A percentile compares a stretch with the other conserved stretches of the same genome.
These are phyloP conservation scores for Thymelicus sylvestris DNA, from an alignment of 2,888 invertebrate genomes.

Conservation along the genomic window DNA sequence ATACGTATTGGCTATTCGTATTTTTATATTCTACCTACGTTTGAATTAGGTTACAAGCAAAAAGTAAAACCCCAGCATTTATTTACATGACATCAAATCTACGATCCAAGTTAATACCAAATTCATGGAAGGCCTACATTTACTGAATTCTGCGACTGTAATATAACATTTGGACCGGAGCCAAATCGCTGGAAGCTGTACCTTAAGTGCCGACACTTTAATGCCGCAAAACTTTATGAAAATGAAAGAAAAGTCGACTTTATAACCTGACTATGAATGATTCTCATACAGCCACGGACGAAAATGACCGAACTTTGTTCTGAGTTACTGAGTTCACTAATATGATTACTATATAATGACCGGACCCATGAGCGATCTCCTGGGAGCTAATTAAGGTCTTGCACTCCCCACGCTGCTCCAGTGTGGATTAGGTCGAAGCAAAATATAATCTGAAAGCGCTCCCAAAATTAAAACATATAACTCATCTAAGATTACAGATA, in stretches of 20 bases:
- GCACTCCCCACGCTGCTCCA: not conserved
- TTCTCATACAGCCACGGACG: slow-evolving; percentile 33
- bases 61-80: not conserved
- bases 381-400: not conserved
- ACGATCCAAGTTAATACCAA: not conserved
- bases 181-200: slow-evolving; percentile 33
- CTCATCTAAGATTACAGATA: no score
- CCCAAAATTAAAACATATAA: no score
- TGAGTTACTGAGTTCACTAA: slow-evolving; percentile 12
- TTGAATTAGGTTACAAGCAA: no score
- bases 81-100: not conserved
- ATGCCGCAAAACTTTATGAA: slow-evolving; percentile 70
- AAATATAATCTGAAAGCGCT: no score
- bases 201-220: slow-evolving; percentile 55
- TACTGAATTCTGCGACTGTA: slow-evolving; percentile 13
- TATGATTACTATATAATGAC: slow-evolving; percentile 1
- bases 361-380: not conserved
- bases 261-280: slow-evolving; percentile 44
- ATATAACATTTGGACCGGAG: slow-evolving; percentile 30
- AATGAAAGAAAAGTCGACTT: slow-evolving; percentile 59
- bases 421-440: no score
- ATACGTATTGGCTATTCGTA: no score
- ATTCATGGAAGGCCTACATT: slow-evolving; percentile 21
- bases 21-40: no score
- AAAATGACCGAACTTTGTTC: slow-evolving; percentile 34